These are phyloP conservation scores for Gallinago jamesoni DNA, from an alignment of 2,113 vertebrate genomes.

Conservation along the genomic window DNA sequence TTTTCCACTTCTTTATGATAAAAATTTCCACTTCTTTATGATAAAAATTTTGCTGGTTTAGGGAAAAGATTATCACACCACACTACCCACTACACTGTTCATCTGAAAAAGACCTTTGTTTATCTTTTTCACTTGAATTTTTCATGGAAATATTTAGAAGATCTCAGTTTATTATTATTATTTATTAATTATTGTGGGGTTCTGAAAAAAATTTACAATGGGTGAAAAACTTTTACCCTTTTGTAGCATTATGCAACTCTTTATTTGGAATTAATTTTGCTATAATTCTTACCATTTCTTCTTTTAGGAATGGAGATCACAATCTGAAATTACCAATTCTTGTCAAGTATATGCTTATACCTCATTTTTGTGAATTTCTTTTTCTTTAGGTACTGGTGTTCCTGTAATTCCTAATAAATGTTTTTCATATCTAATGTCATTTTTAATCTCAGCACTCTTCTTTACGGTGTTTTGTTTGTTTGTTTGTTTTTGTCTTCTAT, in stretches of 20 bases:
- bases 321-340: background rate
- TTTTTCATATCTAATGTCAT: background rate
- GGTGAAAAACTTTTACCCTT: background rate
- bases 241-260: background rate
- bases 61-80: background rate
- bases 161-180: background rate
- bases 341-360: background rate
- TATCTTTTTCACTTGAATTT: background rate
- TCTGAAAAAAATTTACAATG: background rate
- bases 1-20: background rate
- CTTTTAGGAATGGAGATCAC: background rate
- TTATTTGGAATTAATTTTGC: background rate
- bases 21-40: background rate
- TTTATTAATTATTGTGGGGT: background rate
- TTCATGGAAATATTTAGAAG: background rate
- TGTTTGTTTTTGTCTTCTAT: background rate
- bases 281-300: background rate
- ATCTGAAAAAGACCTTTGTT: background rate
- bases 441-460: background rate
- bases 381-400: background rate
- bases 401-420: background rate
- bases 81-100: background rate
- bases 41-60: background rate
- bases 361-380: background rate
- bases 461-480: background rate